Percentiles rank a stretch among this genome's conserved stretches.
Evolutionary conservation across 1,140 invertebrate species (phyloP).

Genomic region (Temnothorax longispinosus): DNA sequence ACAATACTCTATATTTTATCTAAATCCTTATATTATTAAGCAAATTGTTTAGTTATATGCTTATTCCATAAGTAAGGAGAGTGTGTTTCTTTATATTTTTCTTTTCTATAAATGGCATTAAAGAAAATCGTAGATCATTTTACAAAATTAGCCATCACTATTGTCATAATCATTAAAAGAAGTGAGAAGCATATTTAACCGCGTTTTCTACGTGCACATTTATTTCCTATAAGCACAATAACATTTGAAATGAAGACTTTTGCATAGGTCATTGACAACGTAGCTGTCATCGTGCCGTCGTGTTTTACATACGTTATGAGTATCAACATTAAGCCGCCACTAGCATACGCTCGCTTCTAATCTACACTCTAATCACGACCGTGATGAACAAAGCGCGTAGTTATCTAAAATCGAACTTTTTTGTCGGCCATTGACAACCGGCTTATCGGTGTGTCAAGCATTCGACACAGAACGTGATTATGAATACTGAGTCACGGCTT

Average conservation of each 20-base stretch:
- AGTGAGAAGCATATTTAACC: background rate
- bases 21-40: background rate
- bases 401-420: conserved; percentile 63
- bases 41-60: background rate
- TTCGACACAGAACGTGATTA: conserved; percentile 54
- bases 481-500: conserved; percentile 52
- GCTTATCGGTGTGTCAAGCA: conserved; percentile 52
- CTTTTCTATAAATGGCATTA: background rate
- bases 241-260: conserved; percentile 34
- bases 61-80: background rate
- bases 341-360: conserved; percentile 33
- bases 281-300: conserved; percentile 48
- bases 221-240: background rate
- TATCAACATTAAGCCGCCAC: conserved; percentile 39
- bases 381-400: conserved; percentile 57
- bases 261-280: conserved; percentile 53
- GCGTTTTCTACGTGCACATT: background rate
- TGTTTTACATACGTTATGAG: conserved; percentile 59
- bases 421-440: conserved; percentile 53
- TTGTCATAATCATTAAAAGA: too few species aligned
- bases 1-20: background rate
- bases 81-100: background rate
- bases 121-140: background rate
- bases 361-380: conserved; percentile 55
- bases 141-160: too few species aligned